Evolutionary conservation across 1,140 invertebrate genomes (phyloP).

Genomic region (Anastrepha obliqua): DNA sequence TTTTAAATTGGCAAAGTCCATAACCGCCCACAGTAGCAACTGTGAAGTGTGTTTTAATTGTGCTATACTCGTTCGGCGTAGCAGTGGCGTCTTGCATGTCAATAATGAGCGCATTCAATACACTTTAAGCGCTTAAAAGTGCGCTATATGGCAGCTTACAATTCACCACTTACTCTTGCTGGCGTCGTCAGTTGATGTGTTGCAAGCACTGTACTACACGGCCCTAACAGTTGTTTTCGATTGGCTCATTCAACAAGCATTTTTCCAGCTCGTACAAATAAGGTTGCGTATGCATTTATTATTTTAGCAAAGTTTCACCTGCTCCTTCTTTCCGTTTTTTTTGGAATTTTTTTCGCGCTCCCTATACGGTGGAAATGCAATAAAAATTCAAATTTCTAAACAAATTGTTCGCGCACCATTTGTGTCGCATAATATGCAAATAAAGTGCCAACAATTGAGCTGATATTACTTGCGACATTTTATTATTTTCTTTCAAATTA

Average conservation of each 20-base stretch:
- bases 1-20: too few species aligned
- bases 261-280: neutral
- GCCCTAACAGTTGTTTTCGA: neutral
- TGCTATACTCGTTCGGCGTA: neutral
- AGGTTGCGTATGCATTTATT: neutral
- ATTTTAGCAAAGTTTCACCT: neutral
- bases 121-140: neutral
- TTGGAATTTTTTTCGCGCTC: neutral
- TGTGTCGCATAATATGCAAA: conserved; percentile 24
- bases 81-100: conserved; percentile 46
- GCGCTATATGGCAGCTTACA: neutral
- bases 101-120: conserved; percentile 26
- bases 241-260: conserved; percentile 1
- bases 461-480: neutral
- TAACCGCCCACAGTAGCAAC: neutral
- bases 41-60: neutral
- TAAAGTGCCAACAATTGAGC: neutral
- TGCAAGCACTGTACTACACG: neutral
- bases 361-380: neutral
- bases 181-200: neutral
- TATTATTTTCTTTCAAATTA: neutral
- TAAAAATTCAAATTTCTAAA: conserved; percentile 44
- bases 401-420: neutral
- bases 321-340: neutral
- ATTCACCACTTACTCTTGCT: neutral